Evolutionary conservation across 1,140 invertebrate species (phyloP).

Genomic region (Aradophagus sp.): DNA sequence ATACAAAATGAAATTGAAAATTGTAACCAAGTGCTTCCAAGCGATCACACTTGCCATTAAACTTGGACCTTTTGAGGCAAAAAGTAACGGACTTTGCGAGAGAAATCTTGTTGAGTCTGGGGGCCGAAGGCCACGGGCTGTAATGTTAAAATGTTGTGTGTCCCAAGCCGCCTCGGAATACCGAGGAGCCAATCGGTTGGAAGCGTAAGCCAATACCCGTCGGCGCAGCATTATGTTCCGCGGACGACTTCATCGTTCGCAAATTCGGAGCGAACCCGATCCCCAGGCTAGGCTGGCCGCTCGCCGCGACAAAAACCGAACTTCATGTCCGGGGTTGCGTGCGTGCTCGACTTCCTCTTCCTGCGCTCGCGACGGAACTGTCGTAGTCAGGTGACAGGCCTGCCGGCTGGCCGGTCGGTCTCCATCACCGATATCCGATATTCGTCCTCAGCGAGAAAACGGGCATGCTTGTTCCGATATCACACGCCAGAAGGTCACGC

Average conservation of each 20-base stretch:
- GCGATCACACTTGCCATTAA: too few relatives aligned
- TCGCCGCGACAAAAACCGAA: too few relatives aligned
- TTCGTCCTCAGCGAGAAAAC: slow-evolving; percentile 27
- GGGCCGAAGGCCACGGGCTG: slow-evolving; percentile 37
- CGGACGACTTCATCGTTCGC: slow-evolving; percentile 54
- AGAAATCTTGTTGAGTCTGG: slow-evolving; percentile 39
- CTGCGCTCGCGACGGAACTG: slow-evolving; percentile 54
- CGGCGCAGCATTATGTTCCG: slow-evolving; percentile 37
- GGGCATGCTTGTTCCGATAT: slow-evolving; percentile 10
- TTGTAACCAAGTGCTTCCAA: too few relatives aligned
- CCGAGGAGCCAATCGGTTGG: slow-evolving; percentile 57
- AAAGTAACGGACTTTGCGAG: slow-evolving; percentile 25
- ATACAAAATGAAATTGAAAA: too few relatives aligned
- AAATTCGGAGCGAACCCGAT: slow-evolving; percentile 51
- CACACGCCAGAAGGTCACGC: not conserved
- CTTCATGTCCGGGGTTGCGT: slow-evolving; percentile 38
- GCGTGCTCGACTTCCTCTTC: slow-evolving; percentile 55
- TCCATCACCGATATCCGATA: slow-evolving; percentile 44
- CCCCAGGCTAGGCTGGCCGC: too few relatives aligned
- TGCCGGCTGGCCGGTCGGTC: too few relatives aligned
- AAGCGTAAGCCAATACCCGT: slow-evolving; percentile 57
- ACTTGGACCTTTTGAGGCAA: not conserved
- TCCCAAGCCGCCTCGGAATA: slow-evolving; percentile 43
- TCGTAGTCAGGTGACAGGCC: slow-evolving; percentile 51
- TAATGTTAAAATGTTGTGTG: too few relatives aligned